Base-by-base conservation (phyloP, 2,113 vertebrate genomes). In the Eolophus roseicapilla region DNA sequence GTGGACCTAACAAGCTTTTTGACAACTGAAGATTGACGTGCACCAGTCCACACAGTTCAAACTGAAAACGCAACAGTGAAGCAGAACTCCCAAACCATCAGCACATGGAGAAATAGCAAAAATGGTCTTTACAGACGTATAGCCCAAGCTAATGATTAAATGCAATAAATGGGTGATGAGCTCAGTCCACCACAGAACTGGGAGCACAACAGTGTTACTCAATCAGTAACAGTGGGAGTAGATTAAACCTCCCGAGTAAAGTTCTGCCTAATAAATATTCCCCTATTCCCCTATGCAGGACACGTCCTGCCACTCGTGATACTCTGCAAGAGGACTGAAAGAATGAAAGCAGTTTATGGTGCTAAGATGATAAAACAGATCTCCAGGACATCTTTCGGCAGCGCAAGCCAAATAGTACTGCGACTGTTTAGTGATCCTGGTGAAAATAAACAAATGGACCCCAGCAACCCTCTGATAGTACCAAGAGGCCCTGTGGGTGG, bases 341-440 rank as follows among this genome's bases (percentile, higher is more conserved):
- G 86, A 86, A 96, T 39, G 84, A 77, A 49, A 76, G 86, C 52
- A 57, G 44, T 53, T 84, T 62, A 44, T 79, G 74, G 83, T 13
- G 53, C 49, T 82, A 11, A 69, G 88, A 95, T 94, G 95, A 87
- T 89, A 93, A 96, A 95, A 64, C 70, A 91, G 47, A 96, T 93
- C 96, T 96, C 95, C 92, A 85, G 91, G 95, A 93, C 59, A 63
- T 88, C 92, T 87, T 92, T 91, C 88, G 94, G 91, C 93, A 62
- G 89, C 0, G 1, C 74, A 69, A 96, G 86, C 86, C 52, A 92
- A 96, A 92, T 24, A 91, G 90, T 73, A 18, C 83, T 4, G 92
- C 2, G 39, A 78, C 86, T 89, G 93, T 65, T 69, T 44, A 74
- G 92, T 70, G 92, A 92, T 95, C 76, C 84, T 0, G 57, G 84